Percentiles rank a stretch among this genome's conserved stretches.
Conservation (phyloP, 2,797 vertebrate species). For the Ciconia nigra region DNA sequence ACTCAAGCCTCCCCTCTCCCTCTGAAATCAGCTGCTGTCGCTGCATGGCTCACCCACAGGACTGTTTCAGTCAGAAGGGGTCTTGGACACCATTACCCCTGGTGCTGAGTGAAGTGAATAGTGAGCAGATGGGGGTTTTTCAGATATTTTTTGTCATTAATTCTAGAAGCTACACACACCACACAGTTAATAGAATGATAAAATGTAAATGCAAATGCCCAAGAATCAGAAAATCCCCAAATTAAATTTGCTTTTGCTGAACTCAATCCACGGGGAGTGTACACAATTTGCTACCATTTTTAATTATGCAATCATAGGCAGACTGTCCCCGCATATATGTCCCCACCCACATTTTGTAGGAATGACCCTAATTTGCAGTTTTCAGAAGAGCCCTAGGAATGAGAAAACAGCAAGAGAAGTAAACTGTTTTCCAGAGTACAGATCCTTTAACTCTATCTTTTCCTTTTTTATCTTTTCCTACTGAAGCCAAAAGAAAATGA, state of each 20-base stretch:
- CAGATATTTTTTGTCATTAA: background rate
- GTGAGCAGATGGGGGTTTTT: background rate
- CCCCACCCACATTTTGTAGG: background rate
- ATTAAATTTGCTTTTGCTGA: background rate
- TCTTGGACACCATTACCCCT: background rate
- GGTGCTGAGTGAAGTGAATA: background rate
- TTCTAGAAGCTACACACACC: background rate
- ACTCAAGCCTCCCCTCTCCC: background rate
- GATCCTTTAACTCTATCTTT: background rate
- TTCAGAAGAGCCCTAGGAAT: background rate
- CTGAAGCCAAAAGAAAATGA: background rate
- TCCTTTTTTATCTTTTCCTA: background rate
- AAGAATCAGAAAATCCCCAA: background rate
- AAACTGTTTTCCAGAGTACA: background rate
- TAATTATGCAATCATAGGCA: background rate
- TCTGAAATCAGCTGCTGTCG: background rate
- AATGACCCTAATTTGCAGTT: background rate
- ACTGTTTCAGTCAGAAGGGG: background rate
- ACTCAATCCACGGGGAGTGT: background rate
- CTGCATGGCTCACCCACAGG: background rate
- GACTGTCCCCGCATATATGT: background rate
- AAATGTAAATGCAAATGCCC: background rate
- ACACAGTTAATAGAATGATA: background rate
- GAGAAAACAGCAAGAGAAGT: background rate
- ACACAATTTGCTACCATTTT: background rate